Percentiles rank a stretch among this genome's conserved stretches.
Evolutionary conservation across 2,113 vertebrate genomes (phyloP).

Genomic region (Ia io): DNA sequence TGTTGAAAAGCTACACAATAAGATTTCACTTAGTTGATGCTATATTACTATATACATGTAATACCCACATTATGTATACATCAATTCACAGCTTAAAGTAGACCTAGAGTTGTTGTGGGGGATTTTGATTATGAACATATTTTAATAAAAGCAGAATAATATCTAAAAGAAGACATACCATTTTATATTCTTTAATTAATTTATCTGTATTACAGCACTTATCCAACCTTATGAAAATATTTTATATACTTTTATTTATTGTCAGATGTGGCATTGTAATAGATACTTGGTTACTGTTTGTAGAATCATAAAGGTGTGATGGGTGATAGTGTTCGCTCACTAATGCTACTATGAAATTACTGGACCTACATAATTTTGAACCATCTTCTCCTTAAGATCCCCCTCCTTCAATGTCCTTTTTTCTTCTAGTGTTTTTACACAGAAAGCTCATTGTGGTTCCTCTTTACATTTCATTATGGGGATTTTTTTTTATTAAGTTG

Average conservation of each 20-base stretch:
- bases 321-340: fast-evolving
- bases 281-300: background rate
- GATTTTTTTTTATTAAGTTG: background rate
- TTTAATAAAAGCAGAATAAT: background rate
- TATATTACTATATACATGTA: background rate
- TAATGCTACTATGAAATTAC: background rate
- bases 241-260: background rate
- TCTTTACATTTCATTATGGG: background rate
- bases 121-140: background rate
- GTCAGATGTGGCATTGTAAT: background rate
- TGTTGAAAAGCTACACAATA: background rate
- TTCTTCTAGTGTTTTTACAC: background rate
- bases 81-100: background rate
- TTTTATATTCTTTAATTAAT: background rate
- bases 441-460: background rate
- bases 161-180: background rate
- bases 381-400: background rate
- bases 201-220: background rate
- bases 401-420: background rate
- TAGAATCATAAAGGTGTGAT: background rate
- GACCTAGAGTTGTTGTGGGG: background rate
- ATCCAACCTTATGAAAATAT: background rate
- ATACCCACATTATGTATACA: background rate
- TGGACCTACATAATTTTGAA: background rate
- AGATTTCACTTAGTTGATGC: background rate